Conservation (phyloP, 2,797 vertebrate genomes). For the Astyanax mexicanus region DNA sequence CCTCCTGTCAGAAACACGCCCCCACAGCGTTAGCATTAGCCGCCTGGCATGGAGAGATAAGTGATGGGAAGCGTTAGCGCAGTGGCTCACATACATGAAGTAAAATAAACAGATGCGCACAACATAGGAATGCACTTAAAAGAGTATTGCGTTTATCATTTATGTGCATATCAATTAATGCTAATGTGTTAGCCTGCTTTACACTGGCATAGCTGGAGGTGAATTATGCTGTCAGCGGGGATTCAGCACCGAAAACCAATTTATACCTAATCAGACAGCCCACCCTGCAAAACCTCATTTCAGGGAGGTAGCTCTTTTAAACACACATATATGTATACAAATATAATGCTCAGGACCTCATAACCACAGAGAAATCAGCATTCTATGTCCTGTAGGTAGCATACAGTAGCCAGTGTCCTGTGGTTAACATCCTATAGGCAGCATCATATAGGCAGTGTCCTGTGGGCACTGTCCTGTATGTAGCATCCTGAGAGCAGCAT, state of each 20-base stretch:
- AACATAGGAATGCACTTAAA: not conserved
- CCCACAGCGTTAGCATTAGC: conserved; percentile 19
- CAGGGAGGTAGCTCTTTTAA: no score
- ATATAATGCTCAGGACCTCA: no score
- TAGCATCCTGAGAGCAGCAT: no score
- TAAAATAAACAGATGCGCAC: not conserved
- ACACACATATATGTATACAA: no score
- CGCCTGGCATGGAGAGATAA: conserved; percentile 33
- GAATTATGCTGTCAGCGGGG: not conserved
- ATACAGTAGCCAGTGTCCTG: no score
- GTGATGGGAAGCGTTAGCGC: conserved; percentile 12
- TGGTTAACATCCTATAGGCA: no score
- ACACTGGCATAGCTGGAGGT: not conserved
- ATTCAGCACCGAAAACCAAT: not conserved
- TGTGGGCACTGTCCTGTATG: no score
- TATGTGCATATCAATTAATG: not conserved
- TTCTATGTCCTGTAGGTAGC: no score
- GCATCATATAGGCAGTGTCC: no score
- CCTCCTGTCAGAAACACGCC: conserved; percentile 11
- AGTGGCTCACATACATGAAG: not conserved
- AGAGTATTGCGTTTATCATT: not conserved
- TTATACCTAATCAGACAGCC: no score
- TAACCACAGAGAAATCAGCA: no score
- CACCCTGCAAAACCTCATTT: no score
- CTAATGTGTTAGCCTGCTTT: not conserved